Evolutionary conservation across 2,888 invertebrate species (phyloP), one percentile per base, ranked within the genome.

Genomic region (Platycheirus rosarum): DNA sequence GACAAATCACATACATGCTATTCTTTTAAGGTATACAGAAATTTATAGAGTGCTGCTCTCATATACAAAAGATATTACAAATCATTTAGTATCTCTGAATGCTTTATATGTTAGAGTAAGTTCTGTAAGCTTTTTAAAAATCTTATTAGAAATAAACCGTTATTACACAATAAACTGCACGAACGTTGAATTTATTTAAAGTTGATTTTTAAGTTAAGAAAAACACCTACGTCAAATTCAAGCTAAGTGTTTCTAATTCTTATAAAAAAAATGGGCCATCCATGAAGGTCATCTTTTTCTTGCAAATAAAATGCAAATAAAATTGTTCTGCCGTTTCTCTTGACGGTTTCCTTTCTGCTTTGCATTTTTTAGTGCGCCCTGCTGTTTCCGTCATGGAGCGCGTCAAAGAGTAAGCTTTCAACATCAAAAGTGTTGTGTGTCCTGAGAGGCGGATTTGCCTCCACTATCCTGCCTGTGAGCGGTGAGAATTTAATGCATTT

Each of bases 231-330:
- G 7, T 51, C 11, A 40, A 42, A n/a, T n/a, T 26, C 40, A 13
- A 23, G 9, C 26, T 42, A 26, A 26, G 29, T 4, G 13, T 13
- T 40, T 40, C 3, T 40, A n/a, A n/a, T 40, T 13, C 37, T 40
- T 35, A 14, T 20, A 11, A 26, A 23, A 51, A 29, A 75, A 66
- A 51, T 80, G 53, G 51, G 48, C 46, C 70, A 75, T 51, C 55
- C 46, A 75, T 40, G 70, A 80, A 80, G 75, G 80, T 80, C 80
- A 80, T 60, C 60, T 75, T 65, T 69, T 55, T 44, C 51, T 53
- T 70, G 75, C 75, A 70, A 80, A 65, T 57, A 48, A 75, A 75
- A 75, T 75, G 80, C 57, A 80, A 80, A 80, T 80, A 40, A 48
- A 46, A 48, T 55, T 62, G 74, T 65, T 74, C 57, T 40, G 49